Evolutionary conservation across 2,888 invertebrate species (phyloP).

Genomic region (Leucophenga maculata): DNA sequence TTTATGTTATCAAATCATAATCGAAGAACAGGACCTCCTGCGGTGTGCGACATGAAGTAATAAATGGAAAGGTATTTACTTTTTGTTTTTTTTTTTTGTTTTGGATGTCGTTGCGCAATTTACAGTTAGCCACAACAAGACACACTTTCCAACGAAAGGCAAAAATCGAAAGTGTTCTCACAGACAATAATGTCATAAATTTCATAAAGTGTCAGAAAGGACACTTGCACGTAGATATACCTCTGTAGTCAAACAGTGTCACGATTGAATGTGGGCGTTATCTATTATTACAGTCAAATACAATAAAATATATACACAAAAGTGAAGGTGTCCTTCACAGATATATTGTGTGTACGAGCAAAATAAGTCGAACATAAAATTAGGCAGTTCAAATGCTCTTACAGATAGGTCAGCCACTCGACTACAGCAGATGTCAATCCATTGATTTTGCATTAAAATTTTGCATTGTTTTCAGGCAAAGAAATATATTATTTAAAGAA

Average conservation of each 20-base stretch:
- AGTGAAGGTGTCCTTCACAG: slow-evolving; percentile 12
- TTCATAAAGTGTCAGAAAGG: slow-evolving; percentile 67
- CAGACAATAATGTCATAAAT: slow-evolving; percentile 64
- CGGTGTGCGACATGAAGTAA: not conserved
- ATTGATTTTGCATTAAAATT: not conserved
- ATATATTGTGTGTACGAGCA: not conserved
- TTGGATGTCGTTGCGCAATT: slow-evolving; percentile 43
- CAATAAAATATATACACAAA: not conserved
- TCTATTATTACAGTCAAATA: slow-evolving; percentile 16
- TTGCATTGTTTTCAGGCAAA: not conserved
- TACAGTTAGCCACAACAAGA: slow-evolving; percentile 50
- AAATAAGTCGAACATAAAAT: not conserved
- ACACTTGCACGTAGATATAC: slow-evolving; percentile 56
- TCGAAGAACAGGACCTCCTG: not conserved
- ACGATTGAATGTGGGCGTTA: slow-evolving; percentile 34
- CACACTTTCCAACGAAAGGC: slow-evolving; percentile 55
- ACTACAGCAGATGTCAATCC: not conserved
- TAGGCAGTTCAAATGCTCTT: not conserved
- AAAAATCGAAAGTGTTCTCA: slow-evolving; percentile 24
- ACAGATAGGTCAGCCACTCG: not conserved
- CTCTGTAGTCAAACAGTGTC: slow-evolving; percentile 23
- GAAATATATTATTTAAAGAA: not conserved
- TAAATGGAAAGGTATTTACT: no score
- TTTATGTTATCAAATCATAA: not conserved
- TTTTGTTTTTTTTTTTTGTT: no score